Evolutionary conservation across 2,888 invertebrate species (phyloP).

Genomic region (Agrilus biguttatus): DNA sequence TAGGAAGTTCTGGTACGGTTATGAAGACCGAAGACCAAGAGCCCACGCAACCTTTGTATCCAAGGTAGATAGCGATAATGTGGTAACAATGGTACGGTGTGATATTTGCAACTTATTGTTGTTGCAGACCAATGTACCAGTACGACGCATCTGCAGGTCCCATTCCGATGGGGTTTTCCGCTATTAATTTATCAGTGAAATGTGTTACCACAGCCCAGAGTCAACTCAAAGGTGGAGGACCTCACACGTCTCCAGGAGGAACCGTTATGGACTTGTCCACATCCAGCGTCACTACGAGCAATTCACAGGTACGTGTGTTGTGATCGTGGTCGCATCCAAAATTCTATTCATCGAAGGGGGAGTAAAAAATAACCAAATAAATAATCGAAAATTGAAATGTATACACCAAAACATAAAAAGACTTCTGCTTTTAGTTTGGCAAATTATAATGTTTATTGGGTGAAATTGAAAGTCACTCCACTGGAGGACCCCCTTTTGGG

Average conservation of each 20-base stretch:
- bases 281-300: conserved; percentile 68
- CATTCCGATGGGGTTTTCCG: conserved; percentile 61
- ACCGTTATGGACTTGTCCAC: conserved; percentile 79
- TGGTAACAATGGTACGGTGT: conserved; percentile 3
- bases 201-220: conserved; percentile 60
- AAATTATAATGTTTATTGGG: no score
- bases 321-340: neutral
- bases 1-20: conserved; percentile 37
- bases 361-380: no score
- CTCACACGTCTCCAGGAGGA: conserved; percentile 60
- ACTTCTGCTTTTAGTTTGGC: no score
- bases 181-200: conserved; percentile 74
- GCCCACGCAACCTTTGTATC: conserved; percentile 58
- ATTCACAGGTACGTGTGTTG: conserved; percentile 54
- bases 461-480: no score
- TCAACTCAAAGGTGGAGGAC: conserved; percentile 43
- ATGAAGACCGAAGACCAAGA: conserved; percentile 63
- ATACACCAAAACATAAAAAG: no score
- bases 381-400: no score
- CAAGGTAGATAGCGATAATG: conserved; percentile 36
- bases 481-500: no score
- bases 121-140: conserved; percentile 64
- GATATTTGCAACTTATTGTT: conserved; percentile 1
- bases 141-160: conserved; percentile 59
- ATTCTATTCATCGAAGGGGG: neutral